Percentiles rank a stretch among this genome's conserved stretches.
These are phyloP conservation scores for Orthosia gracilis DNA, from an alignment of 2,888 invertebrate genomes.

Conservation along the genomic window DNA sequence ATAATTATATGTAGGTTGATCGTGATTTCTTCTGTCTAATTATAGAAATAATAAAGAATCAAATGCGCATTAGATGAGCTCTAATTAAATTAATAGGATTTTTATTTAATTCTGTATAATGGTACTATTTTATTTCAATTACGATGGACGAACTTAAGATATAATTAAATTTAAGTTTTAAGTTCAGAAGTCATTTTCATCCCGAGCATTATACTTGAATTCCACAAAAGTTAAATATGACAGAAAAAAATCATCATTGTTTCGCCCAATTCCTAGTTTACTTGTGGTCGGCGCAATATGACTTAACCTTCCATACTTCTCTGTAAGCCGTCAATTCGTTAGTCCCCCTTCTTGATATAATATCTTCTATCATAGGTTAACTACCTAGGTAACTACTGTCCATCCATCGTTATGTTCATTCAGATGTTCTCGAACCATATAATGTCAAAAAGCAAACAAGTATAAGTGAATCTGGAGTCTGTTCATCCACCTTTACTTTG, in stretches of 20 bases:
- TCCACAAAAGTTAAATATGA: not conserved
- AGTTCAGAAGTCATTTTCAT: not conserved
- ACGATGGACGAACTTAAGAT: not conserved
- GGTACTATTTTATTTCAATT: not conserved
- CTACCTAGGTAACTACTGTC: too few relatives aligned
- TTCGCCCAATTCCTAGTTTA: too few relatives aligned
- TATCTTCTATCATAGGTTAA: too few relatives aligned
- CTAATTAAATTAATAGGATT: conserved; percentile 7
- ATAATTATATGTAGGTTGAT: conserved; percentile 14
- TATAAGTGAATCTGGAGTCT: too few relatives aligned
- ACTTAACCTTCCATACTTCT: too few relatives aligned
- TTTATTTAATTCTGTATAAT: conserved; percentile 17
- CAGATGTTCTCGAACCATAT: too few relatives aligned
- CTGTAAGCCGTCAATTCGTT: too few relatives aligned
- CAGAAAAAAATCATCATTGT: too few relatives aligned
- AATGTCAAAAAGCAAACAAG: too few relatives aligned
- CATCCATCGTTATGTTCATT: too few relatives aligned
- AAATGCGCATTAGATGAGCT: conserved; percentile 16
- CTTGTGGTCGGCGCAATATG: too few relatives aligned
- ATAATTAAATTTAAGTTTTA: not conserved
- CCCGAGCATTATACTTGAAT: not conserved
- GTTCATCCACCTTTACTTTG: not conserved
- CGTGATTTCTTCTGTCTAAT: conserved; percentile 27
- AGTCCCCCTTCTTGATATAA: too few relatives aligned
- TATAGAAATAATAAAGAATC: conserved; percentile 16